Base-by-base conservation (phyloP, 1,140 invertebrate species). In the Macrocentrus cingulum region DNA sequence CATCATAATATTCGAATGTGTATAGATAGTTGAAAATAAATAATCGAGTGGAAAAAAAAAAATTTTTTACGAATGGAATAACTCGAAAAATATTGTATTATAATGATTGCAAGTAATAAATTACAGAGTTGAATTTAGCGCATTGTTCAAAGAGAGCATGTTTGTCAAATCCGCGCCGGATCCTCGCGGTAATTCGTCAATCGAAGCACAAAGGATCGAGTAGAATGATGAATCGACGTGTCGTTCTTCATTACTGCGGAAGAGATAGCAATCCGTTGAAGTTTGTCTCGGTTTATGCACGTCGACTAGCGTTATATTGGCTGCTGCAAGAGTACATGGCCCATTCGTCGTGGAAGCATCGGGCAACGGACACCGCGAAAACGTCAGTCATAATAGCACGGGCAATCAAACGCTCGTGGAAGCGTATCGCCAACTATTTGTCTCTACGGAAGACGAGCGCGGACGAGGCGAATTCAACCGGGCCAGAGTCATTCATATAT, bases 331-430 rank as follows among this genome's bases (percentile, higher is more conserved):
- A 19, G 13, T 19, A 45, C n/a, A 45, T 16, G 11, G 25, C n/a
- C 8, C 46, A 49, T 49, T 49, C 18, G 29, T 37, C 11, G 42
- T 46, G 20, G 51, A 41, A 58, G 49, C 49, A 56, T 56, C 53
- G 64, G 49, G 44, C 22, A 61, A 63, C 60, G 63, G 60, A 62
- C 64, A 70, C 66, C 61, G 62, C 71, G 72, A 70, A 76, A 75
- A 73, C 67, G 75, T 73, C 75, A 72, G 66, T 75, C 74, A 71
- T 70, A 75, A 72, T 75, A 71, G 66, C 70, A 78, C 72, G 77
- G 71, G 65, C 75, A 75, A 79, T 80, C 74, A 75, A 80, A 77
- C 73, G 70, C 68, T 74, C 67, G 71, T 59, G 67, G 67, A 65
- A 65, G 60, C 76, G 71, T 71, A 70, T 52, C 46, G 54, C 42